These are phyloP conservation scores for Microtus ochrogaster DNA, from an alignment of 2,113 vertebrate species.

Conservation along the genomic window DNA sequence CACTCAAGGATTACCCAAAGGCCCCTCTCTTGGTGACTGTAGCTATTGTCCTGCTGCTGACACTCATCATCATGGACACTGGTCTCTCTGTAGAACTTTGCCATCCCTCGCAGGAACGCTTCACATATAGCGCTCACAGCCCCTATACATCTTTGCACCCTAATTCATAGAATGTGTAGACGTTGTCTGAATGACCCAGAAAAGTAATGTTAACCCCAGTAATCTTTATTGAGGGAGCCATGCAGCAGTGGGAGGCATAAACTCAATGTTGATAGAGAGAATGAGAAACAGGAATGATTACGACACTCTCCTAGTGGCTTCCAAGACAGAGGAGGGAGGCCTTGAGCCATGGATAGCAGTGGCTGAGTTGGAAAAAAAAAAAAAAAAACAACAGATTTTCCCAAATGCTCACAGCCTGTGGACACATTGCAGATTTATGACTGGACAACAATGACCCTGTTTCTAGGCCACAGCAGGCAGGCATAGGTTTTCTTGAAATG, in stretches of 20 bases:
- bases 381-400: not conserved
- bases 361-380: not conserved
- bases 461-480: not conserved
- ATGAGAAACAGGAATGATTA: not conserved
- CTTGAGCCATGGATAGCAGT: not conserved
- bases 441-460: not conserved
- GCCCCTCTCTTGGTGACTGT: not conserved
- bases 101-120: not conserved
- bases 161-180: not conserved
- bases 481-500: not conserved
- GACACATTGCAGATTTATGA: too few species aligned
- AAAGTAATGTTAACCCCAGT: not conserved
- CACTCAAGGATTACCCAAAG: not conserved
- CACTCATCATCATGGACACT: not conserved
- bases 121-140: not conserved
- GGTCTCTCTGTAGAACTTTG: not conserved
- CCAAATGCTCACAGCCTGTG: not conserved
- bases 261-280: fast-evolving
- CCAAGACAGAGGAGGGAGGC: not conserved
- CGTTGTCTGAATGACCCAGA: not conserved
- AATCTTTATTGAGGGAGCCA: not conserved
- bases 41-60: not conserved
- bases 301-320: not conserved
- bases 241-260: not conserved
- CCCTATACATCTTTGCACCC: not conserved